These are phyloP conservation scores for Macrosteles quadrilineatus DNA, from an alignment of 1,140 invertebrate species.

Conservation along the genomic window DNA sequence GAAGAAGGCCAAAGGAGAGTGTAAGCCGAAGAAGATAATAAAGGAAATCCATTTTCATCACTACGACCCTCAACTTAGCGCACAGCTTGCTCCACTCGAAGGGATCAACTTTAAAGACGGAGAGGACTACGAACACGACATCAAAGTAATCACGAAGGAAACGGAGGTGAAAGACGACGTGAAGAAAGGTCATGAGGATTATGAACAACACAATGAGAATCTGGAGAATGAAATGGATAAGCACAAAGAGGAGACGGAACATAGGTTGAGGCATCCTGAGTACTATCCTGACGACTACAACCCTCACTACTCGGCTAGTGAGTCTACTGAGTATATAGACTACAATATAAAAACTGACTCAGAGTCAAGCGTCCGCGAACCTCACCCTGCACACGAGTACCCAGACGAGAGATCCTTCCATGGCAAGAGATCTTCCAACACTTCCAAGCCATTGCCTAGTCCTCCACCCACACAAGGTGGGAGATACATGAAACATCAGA, in stretches of 20 bases:
- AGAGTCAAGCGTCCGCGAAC: not conserved
- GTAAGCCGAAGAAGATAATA: constrained; percentile 16
- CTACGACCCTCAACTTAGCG: constrained; percentile 6
- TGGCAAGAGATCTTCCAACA: not conserved
- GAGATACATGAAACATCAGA: not conserved
- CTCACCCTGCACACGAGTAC: not conserved
- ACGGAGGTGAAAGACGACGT: not conserved
- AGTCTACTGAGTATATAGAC: constrained; percentile 1
- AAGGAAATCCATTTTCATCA: constrained; percentile 28
- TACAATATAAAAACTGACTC: constrained; percentile 12
- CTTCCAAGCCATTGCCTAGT: not conserved
- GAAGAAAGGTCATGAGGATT: not conserved
- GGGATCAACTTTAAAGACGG: constrained; percentile 12
- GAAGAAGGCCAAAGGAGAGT: not conserved
- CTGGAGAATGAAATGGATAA: not conserved
- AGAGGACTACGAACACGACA: constrained; percentile 1
- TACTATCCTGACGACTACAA: not conserved
- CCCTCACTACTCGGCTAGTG: constrained; percentile 9
- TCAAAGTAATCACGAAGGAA: constrained; percentile 13
- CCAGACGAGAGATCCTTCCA: constrained; percentile 7
- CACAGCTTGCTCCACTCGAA: not conserved
- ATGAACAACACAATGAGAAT: not conserved
- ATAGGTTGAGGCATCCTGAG: constrained; percentile 2
- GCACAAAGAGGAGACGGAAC: constrained; percentile 1
- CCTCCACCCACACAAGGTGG: not conserved